These are phyloP conservation scores for Aphrophora alni DNA, from an alignment of 2,888 invertebrate species.

Conservation along the genomic window DNA sequence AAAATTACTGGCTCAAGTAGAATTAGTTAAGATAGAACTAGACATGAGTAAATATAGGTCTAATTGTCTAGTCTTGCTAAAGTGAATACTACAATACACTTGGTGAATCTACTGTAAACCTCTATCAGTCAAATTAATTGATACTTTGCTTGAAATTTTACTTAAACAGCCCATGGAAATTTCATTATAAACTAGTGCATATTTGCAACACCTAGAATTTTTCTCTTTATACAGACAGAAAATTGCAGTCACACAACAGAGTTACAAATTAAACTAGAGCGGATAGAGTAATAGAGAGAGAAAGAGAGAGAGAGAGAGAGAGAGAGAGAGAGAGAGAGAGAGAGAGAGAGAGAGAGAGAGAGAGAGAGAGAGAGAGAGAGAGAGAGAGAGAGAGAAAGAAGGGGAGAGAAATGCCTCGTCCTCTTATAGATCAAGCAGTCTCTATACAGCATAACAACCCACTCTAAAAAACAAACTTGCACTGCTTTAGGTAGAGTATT, in stretches of 20 bases:
- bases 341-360: constrained; percentile 34
- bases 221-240: constrained; percentile 39
- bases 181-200: constrained; percentile 52
- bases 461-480: constrained; percentile 36
- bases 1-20: constrained; percentile 29
- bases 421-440: constrained; percentile 36
- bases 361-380: constrained; percentile 25
- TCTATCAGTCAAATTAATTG: constrained; percentile 35
- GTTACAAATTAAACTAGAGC: constrained; percentile 50
- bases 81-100: constrained; percentile 44
- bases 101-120: constrained; percentile 39
- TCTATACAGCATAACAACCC: constrained; percentile 43
- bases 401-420: constrained; percentile 32
- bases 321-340: constrained; percentile 18
- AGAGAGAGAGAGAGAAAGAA: constrained; percentile 18
- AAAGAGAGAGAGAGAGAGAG: constrained; percentile 19
- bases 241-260: constrained; percentile 50
- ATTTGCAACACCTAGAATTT: constrained; percentile 53
- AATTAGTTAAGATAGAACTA: constrained; percentile 15
- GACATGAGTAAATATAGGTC: constrained; percentile 37
- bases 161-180: constrained; percentile 51
- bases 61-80: constrained; percentile 30
- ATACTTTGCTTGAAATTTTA: constrained; percentile 44
- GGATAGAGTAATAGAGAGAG: constrained; percentile 35
- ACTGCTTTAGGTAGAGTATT: constrained; percentile 26